Base-by-base conservation (phyloP, 2,888 invertebrate genomes). In the Cephus rjabovi region DNA sequence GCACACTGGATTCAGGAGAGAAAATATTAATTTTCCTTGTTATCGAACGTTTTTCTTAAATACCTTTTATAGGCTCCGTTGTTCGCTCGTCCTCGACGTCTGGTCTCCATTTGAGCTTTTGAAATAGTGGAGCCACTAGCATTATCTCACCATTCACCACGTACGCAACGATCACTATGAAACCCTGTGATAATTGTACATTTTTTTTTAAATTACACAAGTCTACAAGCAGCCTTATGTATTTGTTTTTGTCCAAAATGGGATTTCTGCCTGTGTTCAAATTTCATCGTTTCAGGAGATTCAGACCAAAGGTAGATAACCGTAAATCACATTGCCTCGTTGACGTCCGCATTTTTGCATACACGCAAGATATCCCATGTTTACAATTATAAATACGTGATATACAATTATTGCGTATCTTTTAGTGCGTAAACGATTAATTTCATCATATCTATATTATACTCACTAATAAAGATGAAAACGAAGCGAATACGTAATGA, bases 381-480 rank as follows among this genome's bases (percentile, higher is more conserved):
- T 56, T 23, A 56, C 56, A 23, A 23, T 56, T 2, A 4, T 23
- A 2, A 56, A 56, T 23, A 56, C 56, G 23, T 9, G 23, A 56
- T 23, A 23, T 9, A 23, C 9, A 23, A 56, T 23, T 56, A 23
- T 56, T 23, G 23, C 15, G 23, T 56, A 56, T 23, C 9, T 9
- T 23, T 0, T 23, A 56, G 23, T 23, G 4, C 33, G 31, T 11
- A 31, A 71, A 71, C 31, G 12, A 11, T 4, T 9, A 33, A 40
- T 76, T n/a, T 69, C 76, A 3, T 35, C 35, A 4, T 74, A 12
- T 75, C 34, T 12, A 34, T 71, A 31, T 23, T 71, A 76, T 80
- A 93, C 93, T 94, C 92, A 95, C 95, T 93, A 95, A 89, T 82
- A 94, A 86, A 82, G 93, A 92, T 84, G 94, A 93, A 80, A 93